Base-by-base conservation (phyloP, 2,888 invertebrate species). In the Euspilapteryx auroguttella region DNA sequence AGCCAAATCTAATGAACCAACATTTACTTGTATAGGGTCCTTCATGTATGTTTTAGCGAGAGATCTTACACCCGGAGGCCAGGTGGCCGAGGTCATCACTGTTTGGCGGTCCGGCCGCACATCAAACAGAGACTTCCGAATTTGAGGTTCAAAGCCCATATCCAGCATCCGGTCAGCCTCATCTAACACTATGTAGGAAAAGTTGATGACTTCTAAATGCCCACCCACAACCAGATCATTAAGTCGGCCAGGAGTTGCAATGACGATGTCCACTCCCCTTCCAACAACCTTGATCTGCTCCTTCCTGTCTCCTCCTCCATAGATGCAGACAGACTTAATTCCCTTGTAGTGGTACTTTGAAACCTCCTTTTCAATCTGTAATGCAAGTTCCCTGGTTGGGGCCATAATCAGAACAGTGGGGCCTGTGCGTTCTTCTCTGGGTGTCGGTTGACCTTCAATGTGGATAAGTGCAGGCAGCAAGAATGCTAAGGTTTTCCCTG, bases 41-140 rank as follows among this genome's bases (percentile, higher is more conserved):
- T 81, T 85, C 86, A 94, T 91, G 51, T 95, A 96, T 2, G 85
- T 83, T 36, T 86, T 80, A 0, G 94, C 95, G 23, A 97, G 69
- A 11, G 89, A 78, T 10, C 94, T 80, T 1, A 97, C 95, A 23
- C 87, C 90, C 29, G 80, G 68, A 0, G 96, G 96, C 97, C 96
- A 97, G 0, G 97, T 97, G 9, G 97, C 97, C 50, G 89, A 90
- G 0, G 96, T 97, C 94, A 97, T 94, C 0, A 96, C 84, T n/a
- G 94, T 94, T 55, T 97, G 95, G 29, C 94, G 69, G 49, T 93
- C 93, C 5, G 94, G 92, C 29, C 93, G 80, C 12, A 94, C 83
- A 47, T 87, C 85, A 32, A 89, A 75, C 37, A 94, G 63, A 9
- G 88, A 83, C 50, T 88, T 89, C 21, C 89, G 82, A 37, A 97